These are phyloP conservation scores for Trichonephila clavipes DNA, from an alignment of 1,140 invertebrate genomes.

Conservation along the genomic window DNA sequence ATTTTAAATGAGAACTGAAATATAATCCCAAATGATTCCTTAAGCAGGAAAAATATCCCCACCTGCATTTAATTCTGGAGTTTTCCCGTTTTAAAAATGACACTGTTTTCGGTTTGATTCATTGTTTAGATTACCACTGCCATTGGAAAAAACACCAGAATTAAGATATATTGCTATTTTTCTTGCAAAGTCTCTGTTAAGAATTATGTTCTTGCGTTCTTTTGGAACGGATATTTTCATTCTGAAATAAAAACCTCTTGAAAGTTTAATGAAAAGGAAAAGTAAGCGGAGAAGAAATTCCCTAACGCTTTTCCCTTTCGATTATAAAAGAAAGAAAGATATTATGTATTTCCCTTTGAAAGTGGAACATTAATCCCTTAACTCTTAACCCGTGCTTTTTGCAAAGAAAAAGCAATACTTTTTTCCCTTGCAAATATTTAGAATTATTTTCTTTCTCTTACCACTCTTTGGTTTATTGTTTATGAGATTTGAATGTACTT, in stretches of 20 bases:
- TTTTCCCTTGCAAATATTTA: not conserved
- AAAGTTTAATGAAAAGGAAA: conserved; percentile 25
- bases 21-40: conserved; percentile 35
- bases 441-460: no score
- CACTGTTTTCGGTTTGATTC: not conserved
- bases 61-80: conserved; percentile 25
- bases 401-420: not conserved
- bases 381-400: not conserved
- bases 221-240: not conserved
- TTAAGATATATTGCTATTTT: not conserved
- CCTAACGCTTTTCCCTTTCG: not conserved
- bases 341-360: not conserved
- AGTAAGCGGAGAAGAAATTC: not conserved
- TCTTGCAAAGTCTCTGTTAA: not conserved
- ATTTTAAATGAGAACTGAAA: not conserved
- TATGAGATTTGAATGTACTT: no score
- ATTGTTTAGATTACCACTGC: conserved; percentile 21
- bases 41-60: conserved; percentile 27
- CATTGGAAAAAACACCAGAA: conserved; percentile 21
- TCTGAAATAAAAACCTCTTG: conserved; percentile 23
- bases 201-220: not conserved
- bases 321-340: not conserved
- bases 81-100: not conserved
- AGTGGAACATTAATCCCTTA: not conserved
- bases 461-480: no score